Percentiles rank a stretch among this genome's conserved stretches.
Conservation (phyloP, 2,888 invertebrate species). For the Phlogophora meticulosa region DNA sequence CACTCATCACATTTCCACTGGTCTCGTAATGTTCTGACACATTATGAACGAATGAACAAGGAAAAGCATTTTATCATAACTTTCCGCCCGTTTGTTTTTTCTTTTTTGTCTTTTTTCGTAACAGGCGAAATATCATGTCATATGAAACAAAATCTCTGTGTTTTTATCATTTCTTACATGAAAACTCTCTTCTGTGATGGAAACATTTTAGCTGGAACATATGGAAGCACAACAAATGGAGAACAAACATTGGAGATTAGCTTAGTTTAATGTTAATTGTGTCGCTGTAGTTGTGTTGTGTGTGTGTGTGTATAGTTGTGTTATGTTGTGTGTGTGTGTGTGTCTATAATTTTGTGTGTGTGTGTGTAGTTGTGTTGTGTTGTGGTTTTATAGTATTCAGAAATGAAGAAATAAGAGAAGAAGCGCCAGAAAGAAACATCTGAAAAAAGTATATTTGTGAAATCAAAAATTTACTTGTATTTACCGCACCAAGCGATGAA, state of each 20-base stretch:
- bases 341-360: too few species aligned
- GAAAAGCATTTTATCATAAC: constrained; percentile 39
- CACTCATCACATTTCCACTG: constrained; percentile 26
- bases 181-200: constrained; percentile 16
- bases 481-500: too few species aligned
- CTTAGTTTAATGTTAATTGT: background rate
- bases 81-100: constrained; percentile 15
- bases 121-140: background rate
- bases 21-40: constrained; percentile 21
- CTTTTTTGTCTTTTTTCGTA: background rate
- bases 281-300: too few species aligned
- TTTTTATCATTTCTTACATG: constrained; percentile 18
- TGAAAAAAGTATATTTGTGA: too few species aligned
- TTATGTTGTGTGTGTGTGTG: too few species aligned
- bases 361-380: too few species aligned
- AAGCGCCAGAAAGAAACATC: too few species aligned
- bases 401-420: too few species aligned
- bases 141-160: constrained; percentile 10
- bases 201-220: background rate
- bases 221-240: background rate
- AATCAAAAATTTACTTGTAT: too few species aligned
- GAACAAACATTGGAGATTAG: background rate
- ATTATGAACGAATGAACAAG: constrained; percentile 36
- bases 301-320: too few species aligned
- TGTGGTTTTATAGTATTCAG: too few species aligned